phyloP scores from a whole-genome alignment of 2,888 invertebrate genomes.

The Coremacera marginata region DNA sequence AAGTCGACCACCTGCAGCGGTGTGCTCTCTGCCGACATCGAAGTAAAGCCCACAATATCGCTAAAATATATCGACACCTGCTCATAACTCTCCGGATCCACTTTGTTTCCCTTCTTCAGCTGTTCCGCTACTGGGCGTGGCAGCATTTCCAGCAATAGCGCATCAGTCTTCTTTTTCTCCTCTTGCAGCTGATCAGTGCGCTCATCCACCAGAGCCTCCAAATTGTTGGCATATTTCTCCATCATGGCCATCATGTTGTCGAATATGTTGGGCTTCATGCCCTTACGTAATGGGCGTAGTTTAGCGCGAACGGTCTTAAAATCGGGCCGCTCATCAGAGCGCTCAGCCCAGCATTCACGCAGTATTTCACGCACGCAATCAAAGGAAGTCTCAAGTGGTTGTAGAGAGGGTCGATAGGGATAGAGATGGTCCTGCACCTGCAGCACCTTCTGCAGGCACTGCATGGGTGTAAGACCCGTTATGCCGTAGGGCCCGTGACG shows the following conservation, averaged over 20 bases:
- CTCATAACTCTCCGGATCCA: constrained; percentile 91
- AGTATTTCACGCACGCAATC: constrained; percentile 89
- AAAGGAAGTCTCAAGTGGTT: constrained; percentile 83
- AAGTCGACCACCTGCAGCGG: constrained; percentile 93
- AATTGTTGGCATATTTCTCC: constrained; percentile 96
- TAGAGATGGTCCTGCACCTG: constrained; percentile 62
- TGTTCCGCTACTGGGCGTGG: constrained; percentile 93
- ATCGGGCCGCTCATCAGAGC: constrained; percentile 83
- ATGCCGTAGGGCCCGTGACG: constrained; percentile 88
- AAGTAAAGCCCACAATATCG: constrained; percentile 93
- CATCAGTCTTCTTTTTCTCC: constrained; percentile 97
- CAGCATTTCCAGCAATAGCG: constrained; percentile 87
- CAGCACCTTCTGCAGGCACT: constrained; percentile 70
- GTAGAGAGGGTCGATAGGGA: constrained; percentile 77
- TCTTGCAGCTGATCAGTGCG: constrained; percentile 92
- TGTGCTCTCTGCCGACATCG: constrained; percentile 92
- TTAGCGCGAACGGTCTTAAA: constrained; percentile 84
- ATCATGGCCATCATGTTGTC: constrained; percentile 99
- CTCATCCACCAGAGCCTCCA: constrained; percentile 94
- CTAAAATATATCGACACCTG: constrained; percentile 92
- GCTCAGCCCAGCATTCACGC: constrained; percentile 89
- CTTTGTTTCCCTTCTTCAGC: constrained; percentile 88
- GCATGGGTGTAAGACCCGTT: constrained; percentile 76
- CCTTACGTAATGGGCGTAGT: constrained; percentile 85
- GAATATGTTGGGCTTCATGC: constrained; percentile 96